Percentiles rank a stretch among this genome's conserved stretches.
These are phyloP conservation scores for Drosophila mettleri DNA, from an alignment of 2,888 invertebrate genomes.

Conservation along the genomic window DNA sequence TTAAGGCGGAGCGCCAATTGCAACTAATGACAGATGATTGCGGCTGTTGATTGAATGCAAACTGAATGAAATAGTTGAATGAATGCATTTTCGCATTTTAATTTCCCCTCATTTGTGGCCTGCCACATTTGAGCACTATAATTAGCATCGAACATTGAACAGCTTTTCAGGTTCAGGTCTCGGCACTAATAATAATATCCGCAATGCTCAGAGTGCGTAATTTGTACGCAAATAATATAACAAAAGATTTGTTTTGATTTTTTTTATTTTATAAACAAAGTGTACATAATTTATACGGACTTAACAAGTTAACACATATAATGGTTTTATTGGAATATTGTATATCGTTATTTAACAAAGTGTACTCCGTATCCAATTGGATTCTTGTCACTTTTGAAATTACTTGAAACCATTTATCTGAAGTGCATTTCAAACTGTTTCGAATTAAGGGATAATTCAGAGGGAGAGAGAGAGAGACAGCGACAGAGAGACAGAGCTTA, in stretches of 20 bases:
- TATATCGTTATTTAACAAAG: not conserved
- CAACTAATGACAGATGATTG: conserved; percentile 48
- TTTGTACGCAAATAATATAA: conserved; percentile 1
- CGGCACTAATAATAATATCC: not conserved
- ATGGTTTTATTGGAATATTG: not conserved
- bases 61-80: conserved; percentile 7
- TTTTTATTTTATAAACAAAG: not conserved
- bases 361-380: not conserved
- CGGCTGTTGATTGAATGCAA: conserved; percentile 26
- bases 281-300: not conserved
- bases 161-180: conserved; percentile 13
- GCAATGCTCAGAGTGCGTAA: not conserved
- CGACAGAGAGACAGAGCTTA: too few species aligned
- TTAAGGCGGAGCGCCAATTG: conserved; percentile 53
- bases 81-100: conserved; percentile 13
- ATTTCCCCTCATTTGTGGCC: conserved; percentile 20
- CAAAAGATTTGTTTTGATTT: not conserved
- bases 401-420: too few species aligned
- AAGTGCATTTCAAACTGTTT: too few species aligned
- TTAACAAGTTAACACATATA: not conserved
- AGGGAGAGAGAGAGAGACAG: too few species aligned
- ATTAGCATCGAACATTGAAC: conserved; percentile 9
- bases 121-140: conserved; percentile 6
- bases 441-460: too few species aligned
- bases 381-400: not conserved